A percentile compares a stretch with the other conserved stretches of the same genome.
Conservation (phyloP, 2,888 invertebrate species). For the Poecilobothrus nobilitatus region DNA sequence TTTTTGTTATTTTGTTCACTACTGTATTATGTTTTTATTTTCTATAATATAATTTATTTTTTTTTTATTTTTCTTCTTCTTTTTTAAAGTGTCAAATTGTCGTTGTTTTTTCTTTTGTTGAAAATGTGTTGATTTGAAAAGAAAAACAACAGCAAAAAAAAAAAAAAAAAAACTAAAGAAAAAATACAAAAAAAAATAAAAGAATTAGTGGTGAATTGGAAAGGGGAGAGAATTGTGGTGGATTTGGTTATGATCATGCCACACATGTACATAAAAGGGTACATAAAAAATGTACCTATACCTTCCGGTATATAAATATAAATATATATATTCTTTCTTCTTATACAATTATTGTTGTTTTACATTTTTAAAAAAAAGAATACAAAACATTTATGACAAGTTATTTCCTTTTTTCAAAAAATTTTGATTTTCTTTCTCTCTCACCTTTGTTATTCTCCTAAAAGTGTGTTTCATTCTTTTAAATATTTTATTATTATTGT, state of each 20-base stretch:
- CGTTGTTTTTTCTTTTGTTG: neutral
- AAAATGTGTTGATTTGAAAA: slow-evolving; percentile 6
- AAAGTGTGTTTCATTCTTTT: neutral
- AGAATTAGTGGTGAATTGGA: no score
- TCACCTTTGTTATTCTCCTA: no score
- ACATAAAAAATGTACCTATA: no score
- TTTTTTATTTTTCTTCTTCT: neutral
- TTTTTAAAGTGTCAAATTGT: neutral
- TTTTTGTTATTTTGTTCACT: no score
- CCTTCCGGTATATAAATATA: no score
- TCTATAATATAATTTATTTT: neutral
- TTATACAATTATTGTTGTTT: no score
- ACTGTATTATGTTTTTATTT: neutral
- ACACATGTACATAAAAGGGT: neutral
- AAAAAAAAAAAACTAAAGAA: no score
- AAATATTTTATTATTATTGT: neutral
- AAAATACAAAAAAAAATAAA: no score
- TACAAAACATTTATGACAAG: slow-evolving; percentile 6
- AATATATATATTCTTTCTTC: no score
- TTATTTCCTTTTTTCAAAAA: neutral
- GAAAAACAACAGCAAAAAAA: neutral
- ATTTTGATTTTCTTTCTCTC: neutral
- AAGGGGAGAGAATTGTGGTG: neutral
- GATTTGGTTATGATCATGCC: neutral
- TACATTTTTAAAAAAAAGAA: neutral